Conservation (phyloP, 2,888 invertebrate species). For the Hirtodrosophila histrioides region DNA sequence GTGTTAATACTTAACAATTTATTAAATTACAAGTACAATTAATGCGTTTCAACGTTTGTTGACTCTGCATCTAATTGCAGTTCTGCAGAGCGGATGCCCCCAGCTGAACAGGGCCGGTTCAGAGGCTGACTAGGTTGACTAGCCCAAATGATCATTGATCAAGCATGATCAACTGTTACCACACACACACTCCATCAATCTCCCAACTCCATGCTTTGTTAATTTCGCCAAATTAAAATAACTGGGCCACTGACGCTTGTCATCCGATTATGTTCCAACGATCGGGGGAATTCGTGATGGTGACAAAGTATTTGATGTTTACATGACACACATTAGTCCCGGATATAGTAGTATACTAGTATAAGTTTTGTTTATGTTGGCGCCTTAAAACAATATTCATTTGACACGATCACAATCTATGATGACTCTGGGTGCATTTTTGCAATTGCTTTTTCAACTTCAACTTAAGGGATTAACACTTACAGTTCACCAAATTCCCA, state of each 20-base stretch:
- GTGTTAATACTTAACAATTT: conserved; percentile 40
- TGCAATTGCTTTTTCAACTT: too few relatives aligned
- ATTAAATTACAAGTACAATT: conserved; percentile 51
- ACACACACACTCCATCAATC: too few relatives aligned
- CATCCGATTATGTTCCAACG: conserved; percentile 53
- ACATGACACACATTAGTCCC: conserved; percentile 42
- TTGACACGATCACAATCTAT: conserved; percentile 45
- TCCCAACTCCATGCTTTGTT: conserved; percentile 43
- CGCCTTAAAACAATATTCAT: conserved; percentile 33
- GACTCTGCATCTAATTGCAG: conserved; percentile 47
- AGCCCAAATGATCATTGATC: conserved; percentile 11
- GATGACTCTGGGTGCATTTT: conserved; percentile 4
- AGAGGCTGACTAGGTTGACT: background rate
- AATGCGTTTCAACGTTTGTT: conserved; percentile 36
- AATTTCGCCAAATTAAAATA: conserved; percentile 69
- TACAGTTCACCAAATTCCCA: conserved; percentile 21
- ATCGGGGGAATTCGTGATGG: conserved; percentile 10
- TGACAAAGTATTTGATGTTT: conserved; percentile 34
- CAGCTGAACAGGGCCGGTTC: conserved; percentile 37
- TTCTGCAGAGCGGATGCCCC: conserved; percentile 10
- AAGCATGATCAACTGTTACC: conserved; percentile 3
- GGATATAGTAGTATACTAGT: background rate
- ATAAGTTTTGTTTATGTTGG: conserved; percentile 51
- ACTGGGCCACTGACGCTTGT: conserved; percentile 72
- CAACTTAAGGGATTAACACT: conserved; percentile 16